Evolutionary conservation across 2,797 vertebrate genomes (phyloP).

Genomic region (Propithecus deckenii): DNA sequence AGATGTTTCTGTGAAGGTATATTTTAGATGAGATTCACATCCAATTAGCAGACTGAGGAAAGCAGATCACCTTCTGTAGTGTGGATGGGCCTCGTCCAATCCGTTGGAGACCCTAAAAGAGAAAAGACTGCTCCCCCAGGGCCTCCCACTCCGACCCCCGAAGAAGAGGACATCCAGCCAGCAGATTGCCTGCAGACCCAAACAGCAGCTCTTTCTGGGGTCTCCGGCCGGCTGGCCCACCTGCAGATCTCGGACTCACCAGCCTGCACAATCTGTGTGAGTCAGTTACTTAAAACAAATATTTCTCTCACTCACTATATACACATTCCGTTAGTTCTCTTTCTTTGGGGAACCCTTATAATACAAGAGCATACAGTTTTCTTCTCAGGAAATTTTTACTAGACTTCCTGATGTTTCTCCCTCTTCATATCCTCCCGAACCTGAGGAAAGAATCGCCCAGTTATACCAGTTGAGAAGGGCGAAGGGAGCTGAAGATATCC

Average conservation of each 20-base stretch:
- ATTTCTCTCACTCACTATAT: background rate
- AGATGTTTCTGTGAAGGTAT: background rate
- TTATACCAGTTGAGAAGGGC: background rate
- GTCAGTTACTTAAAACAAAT: background rate
- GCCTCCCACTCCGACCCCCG: background rate
- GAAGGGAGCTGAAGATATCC: background rate
- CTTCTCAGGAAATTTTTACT: background rate
- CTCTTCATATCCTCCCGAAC: background rate
- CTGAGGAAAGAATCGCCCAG: background rate
- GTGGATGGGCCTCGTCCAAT: background rate
- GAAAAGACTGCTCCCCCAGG: background rate
- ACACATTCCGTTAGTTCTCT: background rate
- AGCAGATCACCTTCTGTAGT: background rate
- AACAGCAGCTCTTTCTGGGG: background rate
- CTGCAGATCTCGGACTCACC: background rate
- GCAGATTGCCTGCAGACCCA: rapidly evolving
- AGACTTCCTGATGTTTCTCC: background rate
- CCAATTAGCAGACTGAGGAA: background rate
- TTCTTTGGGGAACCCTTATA: background rate
- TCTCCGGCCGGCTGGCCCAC: background rate
- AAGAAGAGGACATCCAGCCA: background rate
- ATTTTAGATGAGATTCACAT: background rate
- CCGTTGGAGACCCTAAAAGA: background rate
- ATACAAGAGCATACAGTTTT: background rate
- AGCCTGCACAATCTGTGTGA: background rate